phyloP scores from a whole-genome alignment of 2,888 invertebrate genomes.

The Diadegma fenestrale region DNA sequence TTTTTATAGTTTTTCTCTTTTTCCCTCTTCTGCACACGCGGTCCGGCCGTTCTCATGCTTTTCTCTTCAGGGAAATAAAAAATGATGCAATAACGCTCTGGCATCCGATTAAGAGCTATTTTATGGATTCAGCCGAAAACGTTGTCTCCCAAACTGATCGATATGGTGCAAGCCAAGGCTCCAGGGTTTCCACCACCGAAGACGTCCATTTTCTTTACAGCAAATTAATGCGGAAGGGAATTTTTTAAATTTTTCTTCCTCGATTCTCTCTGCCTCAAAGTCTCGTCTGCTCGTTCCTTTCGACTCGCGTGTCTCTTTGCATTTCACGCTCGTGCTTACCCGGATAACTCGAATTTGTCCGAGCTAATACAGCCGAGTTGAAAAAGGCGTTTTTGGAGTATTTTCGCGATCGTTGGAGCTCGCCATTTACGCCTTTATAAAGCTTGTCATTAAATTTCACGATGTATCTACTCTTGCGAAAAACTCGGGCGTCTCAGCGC shows the following conservation, averaged over 20 bases:
- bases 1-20: conserved; percentile 5
- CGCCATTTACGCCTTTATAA: not conserved
- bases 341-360: conserved; percentile 54
- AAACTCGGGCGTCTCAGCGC: conserved; percentile 14
- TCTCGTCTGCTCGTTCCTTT: not conserved
- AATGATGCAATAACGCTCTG: not conserved
- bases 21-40: not conserved
- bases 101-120: not conserved
- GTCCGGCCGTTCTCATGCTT: conserved; percentile 15
- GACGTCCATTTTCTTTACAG: not conserved
- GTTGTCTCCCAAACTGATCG: not conserved
- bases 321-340: conserved; percentile 46
- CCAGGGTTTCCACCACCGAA: not conserved
- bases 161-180: not conserved
- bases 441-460: not conserved
- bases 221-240: not conserved
- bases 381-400: not conserved
- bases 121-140: not conserved
- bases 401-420: not conserved
- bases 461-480: conserved; percentile 7
- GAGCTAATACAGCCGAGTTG: not conserved
- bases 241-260: conserved; percentile 4
- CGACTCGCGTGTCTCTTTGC: conserved; percentile 27
- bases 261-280: not conserved
- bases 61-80: conserved; percentile 6